phyloP scores from a whole-genome alignment of 1,140 invertebrate genomes.

The Macrobrachium rosenbergii region DNA sequence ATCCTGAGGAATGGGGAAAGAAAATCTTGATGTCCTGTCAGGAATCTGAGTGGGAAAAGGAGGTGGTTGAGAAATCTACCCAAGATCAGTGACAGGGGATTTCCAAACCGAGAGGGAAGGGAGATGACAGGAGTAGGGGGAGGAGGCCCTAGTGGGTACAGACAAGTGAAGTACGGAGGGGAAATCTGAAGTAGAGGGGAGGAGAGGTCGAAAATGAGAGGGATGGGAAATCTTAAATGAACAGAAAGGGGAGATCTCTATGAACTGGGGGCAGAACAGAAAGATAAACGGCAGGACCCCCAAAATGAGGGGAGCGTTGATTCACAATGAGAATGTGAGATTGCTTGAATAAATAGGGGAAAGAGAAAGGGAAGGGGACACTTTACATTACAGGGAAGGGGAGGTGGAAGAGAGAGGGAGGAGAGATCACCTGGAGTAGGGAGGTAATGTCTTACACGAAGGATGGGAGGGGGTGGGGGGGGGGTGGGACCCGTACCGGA shows the following conservation, averaged over 20 bases:
- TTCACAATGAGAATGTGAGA: too few species aligned
- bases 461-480: too few species aligned
- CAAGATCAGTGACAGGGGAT: not conserved
- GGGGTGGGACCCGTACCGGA: not conserved
- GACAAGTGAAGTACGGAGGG: not conserved
- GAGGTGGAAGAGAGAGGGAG: too few species aligned
- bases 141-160: not conserved
- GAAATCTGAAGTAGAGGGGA: not conserved
- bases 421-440: too few species aligned
- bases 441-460: too few species aligned
- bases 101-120: not conserved
- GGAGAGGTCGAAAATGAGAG: slow-evolving; percentile 7
- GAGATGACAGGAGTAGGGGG: not conserved
- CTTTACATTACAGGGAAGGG: too few species aligned
- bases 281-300: too few species aligned
- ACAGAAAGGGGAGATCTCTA: not conserved
- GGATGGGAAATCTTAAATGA: not conserved
- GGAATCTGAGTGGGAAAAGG: not conserved
- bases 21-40: not conserved
- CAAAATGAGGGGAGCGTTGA: not conserved
- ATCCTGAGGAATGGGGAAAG: not conserved
- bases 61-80: not conserved
- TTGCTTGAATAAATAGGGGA: not conserved
- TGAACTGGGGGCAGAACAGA: not conserved
- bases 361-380: too few species aligned